Conservation (phyloP, 2,888 invertebrate genomes). For the Limnephilus rhombicus region DNA sequence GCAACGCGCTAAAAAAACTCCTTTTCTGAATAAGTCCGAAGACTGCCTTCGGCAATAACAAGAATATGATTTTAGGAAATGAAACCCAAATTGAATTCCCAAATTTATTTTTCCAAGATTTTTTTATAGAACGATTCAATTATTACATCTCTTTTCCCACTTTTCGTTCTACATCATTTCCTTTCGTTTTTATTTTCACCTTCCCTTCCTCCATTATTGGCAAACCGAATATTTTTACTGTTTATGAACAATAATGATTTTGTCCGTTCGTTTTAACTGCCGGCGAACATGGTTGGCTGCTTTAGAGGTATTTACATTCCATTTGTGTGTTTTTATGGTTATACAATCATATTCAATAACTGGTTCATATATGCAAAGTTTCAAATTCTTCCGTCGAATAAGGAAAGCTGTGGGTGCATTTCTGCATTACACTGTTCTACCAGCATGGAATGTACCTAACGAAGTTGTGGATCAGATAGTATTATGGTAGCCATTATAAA, state of each 20-base stretch:
- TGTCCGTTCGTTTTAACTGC: background rate
- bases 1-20: background rate
- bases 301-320: slow-evolving; percentile 9
- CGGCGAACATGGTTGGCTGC: background rate
- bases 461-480: too few relatives aligned
- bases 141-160: background rate
- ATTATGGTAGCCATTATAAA: too few relatives aligned
- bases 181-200: background rate
- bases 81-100: background rate
- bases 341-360: slow-evolving; percentile 16
- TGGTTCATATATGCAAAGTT: background rate
- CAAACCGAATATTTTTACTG: background rate
- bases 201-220: background rate
- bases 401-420: background rate
- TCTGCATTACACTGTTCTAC: background rate
- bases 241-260: background rate
- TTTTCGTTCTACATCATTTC: background rate
- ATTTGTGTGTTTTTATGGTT: background rate
- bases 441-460: background rate
- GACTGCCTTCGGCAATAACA: background rate
- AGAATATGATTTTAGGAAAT: background rate
- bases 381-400: background rate
- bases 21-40: background rate
- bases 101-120: background rate
- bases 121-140: background rate